phyloP scores from a whole-genome alignment of 2,888 invertebrate species.

The Drosophila rellima region DNA sequence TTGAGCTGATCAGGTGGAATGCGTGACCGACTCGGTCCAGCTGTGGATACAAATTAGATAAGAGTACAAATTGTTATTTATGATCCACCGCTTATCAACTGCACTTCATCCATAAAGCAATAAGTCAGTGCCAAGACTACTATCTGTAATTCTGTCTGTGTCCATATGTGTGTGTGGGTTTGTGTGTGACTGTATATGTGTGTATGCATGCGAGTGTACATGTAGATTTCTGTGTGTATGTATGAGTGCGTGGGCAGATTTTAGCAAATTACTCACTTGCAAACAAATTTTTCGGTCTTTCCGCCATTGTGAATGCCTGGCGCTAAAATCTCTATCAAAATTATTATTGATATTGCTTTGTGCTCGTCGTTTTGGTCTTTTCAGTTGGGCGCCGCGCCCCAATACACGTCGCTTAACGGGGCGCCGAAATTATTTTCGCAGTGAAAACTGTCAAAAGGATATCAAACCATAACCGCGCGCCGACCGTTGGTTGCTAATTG shows the following conservation, averaged over 20 bases:
- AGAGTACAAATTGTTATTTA: constrained; percentile 28
- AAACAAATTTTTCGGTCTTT: constrained; percentile 85
- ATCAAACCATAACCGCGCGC: constrained; percentile 46
- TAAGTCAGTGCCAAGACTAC: constrained; percentile 60
- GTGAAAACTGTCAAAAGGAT: constrained; percentile 37
- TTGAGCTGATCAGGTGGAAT: constrained; percentile 84
- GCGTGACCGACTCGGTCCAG: constrained; percentile 79
- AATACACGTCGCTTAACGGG: constrained; percentile 63
- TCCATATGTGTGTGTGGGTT: constrained; percentile 2
- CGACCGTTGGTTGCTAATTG: constrained; percentile 36
- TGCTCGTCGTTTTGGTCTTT: constrained; percentile 52
- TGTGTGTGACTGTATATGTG: constrained; percentile 1
- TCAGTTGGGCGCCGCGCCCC: constrained; percentile 75
- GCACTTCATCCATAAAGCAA: constrained; percentile 38
- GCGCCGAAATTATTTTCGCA: constrained; percentile 65
- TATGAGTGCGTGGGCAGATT: constrained; percentile 58
- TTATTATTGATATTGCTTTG: constrained; percentile 40
- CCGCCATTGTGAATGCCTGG: constrained; percentile 77
- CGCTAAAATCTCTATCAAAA: constrained; percentile 15
- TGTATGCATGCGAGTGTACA: constrained; percentile 4
- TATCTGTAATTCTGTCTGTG: constrained; percentile 19
- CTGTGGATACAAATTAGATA: constrained; percentile 41
- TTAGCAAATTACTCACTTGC: constrained; percentile 74
- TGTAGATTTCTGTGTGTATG: constrained; percentile 15
- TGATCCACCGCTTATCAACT: constrained; percentile 59